A percentile compares a stretch with the other conserved stretches of the same genome.
phyloP scores from a whole-genome alignment of 2,113 vertebrate species.

The Phyllostomus discolor region DNA sequence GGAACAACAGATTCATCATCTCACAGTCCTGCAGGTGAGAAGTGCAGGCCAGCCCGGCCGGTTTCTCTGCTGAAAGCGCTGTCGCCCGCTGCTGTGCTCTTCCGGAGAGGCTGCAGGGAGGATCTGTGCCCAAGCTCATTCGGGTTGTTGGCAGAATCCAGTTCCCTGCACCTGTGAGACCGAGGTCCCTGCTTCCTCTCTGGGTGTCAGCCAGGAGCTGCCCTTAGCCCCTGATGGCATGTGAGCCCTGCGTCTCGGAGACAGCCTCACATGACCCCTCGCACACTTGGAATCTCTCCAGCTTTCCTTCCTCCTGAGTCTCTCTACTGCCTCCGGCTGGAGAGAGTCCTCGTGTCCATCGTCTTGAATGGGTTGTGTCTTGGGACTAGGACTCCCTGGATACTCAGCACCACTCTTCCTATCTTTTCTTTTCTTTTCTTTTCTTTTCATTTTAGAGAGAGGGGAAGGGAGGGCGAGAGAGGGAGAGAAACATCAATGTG shows the following conservation, averaged over 20 bases:
- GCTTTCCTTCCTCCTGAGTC: background rate
- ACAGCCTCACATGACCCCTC: too few relatives aligned
- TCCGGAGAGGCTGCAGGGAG: background rate
- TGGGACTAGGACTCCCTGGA: too few relatives aligned
- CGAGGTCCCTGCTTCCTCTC: background rate
- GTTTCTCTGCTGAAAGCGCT: background rate
- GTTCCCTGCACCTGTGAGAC: background rate
- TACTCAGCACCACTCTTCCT: background rate
- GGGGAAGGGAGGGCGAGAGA: background rate
- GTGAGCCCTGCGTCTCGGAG: background rate
- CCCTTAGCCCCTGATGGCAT: background rate
- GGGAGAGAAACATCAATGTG: background rate
- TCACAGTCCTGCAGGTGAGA: background rate
- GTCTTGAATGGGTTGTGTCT: background rate
- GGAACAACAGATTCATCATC: background rate
- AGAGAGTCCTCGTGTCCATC: background rate
- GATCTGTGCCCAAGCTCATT: background rate
- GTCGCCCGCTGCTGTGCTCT: background rate
- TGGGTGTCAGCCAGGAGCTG: background rate
- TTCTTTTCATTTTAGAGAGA: too few relatives aligned
- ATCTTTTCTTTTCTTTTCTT: background rate
- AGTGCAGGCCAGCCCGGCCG: background rate
- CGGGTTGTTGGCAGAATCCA: background rate
- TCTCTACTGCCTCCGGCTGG: background rate
- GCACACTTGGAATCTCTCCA: background rate